Evolutionary conservation across 2,113 vertebrate genomes (phyloP), one percentile per base, ranked within the genome.

Genomic region (Engraulis encrasicolus): DNA sequence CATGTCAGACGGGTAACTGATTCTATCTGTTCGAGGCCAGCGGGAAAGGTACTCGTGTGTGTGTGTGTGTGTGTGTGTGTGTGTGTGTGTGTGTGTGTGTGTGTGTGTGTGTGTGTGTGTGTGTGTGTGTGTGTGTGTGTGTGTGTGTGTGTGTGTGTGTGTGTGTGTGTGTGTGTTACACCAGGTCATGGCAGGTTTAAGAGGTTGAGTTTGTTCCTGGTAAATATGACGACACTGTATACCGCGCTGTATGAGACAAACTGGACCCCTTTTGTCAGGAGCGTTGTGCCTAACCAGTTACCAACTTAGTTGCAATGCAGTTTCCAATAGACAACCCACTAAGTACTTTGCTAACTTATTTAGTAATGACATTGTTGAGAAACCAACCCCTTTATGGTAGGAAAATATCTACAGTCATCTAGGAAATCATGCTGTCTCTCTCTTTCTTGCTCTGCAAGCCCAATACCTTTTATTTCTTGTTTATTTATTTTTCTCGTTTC

Each of bases 141-240:
- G 66, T 50, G 14, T 36, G 20, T 20, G 17, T 18, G 4, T 83
- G 23, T 3, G 14, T 20, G n/a, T n/a, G n/a, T n/a, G n/a, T n/a
- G n/a, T n/a, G n/a, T n/a, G n/a, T n/a, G n/a, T n/a, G n/a, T n/a
- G n/a, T n/a, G n/a, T n/a, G n/a, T n/a, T n/a, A n/a, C n/a, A n/a
- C n/a, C n/a, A 14, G 61, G 61, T 71, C 61, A 71, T 71, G 12
- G 58, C n/a, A 71, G 61, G 61, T 71, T 71, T 71, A 71, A 9
- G 61, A 34, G 61, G 61, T 27, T 71, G 61, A 23, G 23, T 71
- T 71, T 71, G 61, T 71, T 27, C 61, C 61, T 71, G 61, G 61
- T 12, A 71, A 71, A 27, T 27, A 27, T 27, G 27, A 71, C 27
- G 27, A 27, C 23, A 14, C 61, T 71, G 23, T 71, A 12, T 31